Evolutionary conservation across 2,888 invertebrate genomes (phyloP), one percentile per base, ranked within the genome.

Genomic region (Idaea aversata): DNA sequence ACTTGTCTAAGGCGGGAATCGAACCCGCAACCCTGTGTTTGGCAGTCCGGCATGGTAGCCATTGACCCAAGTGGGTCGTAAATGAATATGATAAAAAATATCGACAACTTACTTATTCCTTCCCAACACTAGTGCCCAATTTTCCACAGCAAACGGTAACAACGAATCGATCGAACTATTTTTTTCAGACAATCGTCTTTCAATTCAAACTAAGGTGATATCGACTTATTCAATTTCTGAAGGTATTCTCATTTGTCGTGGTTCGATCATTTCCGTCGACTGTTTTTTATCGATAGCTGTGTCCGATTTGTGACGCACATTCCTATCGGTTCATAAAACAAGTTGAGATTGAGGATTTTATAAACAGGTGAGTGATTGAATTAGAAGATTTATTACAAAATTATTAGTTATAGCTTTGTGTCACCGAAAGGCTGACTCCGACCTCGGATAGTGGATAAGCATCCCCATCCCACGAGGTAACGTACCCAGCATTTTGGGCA

Each of bases 161-260:
- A 84, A 77, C 81, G 83, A 88, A 88, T 88, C 87, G 87, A 85
- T 87, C 81, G 83, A 80, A 72, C 64, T 77, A 76, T 85, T 88
- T 89, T 90, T 88, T 89, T 84, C 81, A 83, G 77, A 79, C 84
- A 86, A 86, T 87, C 87, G 86, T 87, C 87, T 86, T 91, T 91
- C 90, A 92, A 91, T 90, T 90, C 88, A 78, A 81, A 77, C 84
- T 85, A 88, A 88, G 87, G 89, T 90, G 89, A 88, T 91, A 88
- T 88, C 90, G 88, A 86, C 79, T 90, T 91, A 91, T 91, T 92
- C 90, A 91, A 93, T 91, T 91, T 91, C 85, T 80, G 81, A 77
- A 83, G 82, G 84, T 78, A 84, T 87, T 87, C 86, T 85, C 85
- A 89, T 89, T 87, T 83, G 86, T 85, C 85, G 85, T 82, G 87